Base-by-base conservation (phyloP, 2,113 vertebrate species). In the Perca flavescens region DNA sequence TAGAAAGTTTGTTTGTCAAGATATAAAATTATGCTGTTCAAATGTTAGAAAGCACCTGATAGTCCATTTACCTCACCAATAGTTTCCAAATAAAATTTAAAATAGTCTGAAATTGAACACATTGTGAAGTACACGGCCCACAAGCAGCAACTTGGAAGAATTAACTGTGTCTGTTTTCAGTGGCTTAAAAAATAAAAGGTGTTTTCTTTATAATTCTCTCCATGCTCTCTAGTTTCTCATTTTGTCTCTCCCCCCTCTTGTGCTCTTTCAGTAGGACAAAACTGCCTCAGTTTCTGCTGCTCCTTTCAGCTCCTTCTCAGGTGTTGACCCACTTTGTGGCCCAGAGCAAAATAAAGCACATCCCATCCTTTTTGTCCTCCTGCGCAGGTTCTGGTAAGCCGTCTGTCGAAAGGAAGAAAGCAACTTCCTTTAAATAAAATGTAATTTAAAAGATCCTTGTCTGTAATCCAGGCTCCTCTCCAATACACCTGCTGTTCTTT, bases 261-360 rank as follows among this genome's bases (percentile, higher is more conserved):
- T 17, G 67, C 69, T 79, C 74, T 82, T 62, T 77, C 60, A 73
- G 25, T 0, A 14, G 62, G 53, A 86, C 77, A 88, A 87, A 83
- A 80, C 69, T 9, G 12, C 47, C 61, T 88, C 57, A 69, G 77
- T 82, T 25, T 64, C 69, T 62, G 71, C 62, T 75, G 61, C 68
- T 63, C 84, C 77, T 77, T 85, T 86, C 81, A 89, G 80, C 85
- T 73, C 64, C 83, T 78, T 82, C 90, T 91, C 91, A 89, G 86
- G 79, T 88, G 85, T 83, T 90, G 72, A 79, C 85, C 84, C 83
- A 84, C 66, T 90, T 86, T 62, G 65, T 80, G 34, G 54, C 79
- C 85, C 21, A 50, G 31, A 50, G 80, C 74, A 72, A 69, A 71
- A 80, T 9, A 56, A 21, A 46, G 78, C 60, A 69, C 75, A 71